Conservation (phyloP, 2,888 invertebrate species). For the Nezara viridula region DNA sequence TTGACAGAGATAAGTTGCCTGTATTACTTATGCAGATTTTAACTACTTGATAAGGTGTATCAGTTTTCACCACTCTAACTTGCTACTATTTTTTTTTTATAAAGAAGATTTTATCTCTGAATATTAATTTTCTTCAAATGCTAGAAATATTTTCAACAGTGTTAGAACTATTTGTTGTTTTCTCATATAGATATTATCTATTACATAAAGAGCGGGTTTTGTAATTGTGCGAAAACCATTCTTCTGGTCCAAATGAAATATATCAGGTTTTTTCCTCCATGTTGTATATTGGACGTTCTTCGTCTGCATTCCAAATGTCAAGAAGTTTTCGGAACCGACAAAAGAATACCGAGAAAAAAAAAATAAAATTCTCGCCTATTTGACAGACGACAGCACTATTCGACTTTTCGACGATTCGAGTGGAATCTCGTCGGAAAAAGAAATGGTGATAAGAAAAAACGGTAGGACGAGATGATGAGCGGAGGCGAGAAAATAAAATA, state of each 20-base stretch:
- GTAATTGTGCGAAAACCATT: not conserved
- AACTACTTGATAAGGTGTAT: not conserved
- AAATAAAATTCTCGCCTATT: not conserved
- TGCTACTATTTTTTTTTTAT: not conserved
- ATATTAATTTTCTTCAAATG: not conserved
- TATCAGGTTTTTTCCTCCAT: not conserved
- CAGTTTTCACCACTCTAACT: not conserved
- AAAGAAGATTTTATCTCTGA: not conserved
- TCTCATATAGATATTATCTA: too few relatives aligned
- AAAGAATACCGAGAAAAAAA: constrained; percentile 20
- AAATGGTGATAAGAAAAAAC: not conserved
- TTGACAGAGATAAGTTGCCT: not conserved
- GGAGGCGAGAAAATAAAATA: not conserved
- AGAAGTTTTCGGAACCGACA: not conserved
- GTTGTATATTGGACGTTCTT: not conserved
- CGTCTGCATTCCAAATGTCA: constrained; percentile 2
- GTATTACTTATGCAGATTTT: not conserved
- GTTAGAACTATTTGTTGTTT: too few relatives aligned
- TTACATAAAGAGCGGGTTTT: too few relatives aligned
- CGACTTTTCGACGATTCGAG: not conserved
- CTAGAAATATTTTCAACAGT: too few relatives aligned
- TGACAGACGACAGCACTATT: not conserved
- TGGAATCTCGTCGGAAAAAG: not conserved
- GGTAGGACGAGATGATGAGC: not conserved
- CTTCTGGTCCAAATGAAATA: not conserved